Percentiles rank a stretch among this genome's conserved stretches.
Evolutionary conservation across 2,113 vertebrate genomes (phyloP).

Genomic region (Carollia perspicillata): DNA sequence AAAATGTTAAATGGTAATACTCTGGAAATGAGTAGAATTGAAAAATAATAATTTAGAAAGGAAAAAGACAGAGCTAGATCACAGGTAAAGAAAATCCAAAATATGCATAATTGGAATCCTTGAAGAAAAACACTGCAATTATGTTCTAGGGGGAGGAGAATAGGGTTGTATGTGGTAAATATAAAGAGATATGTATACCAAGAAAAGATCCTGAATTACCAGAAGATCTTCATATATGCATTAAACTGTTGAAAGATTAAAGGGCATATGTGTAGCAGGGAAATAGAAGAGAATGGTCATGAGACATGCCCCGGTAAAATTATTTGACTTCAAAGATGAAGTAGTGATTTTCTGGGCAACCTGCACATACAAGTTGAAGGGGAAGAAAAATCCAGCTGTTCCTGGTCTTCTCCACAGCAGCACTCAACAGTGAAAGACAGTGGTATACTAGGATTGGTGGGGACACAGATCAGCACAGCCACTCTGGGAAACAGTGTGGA

Average conservation of each 20-base stretch:
- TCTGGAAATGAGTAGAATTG: neutral
- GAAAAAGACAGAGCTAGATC: neutral
- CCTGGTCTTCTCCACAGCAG: neutral
- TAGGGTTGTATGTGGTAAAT: neutral
- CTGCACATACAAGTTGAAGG: neutral
- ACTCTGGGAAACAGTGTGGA: neutral
- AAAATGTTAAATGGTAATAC: neutral
- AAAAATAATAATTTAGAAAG: conserved; percentile 10
- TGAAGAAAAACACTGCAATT: neutral
- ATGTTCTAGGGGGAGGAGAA: neutral
- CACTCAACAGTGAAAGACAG: neutral
- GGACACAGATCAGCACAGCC: neutral
- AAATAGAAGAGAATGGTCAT: neutral
- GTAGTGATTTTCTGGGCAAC: neutral
- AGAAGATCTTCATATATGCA: neutral
- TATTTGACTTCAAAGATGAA: neutral
- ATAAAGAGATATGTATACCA: neutral
- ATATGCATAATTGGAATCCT: neutral
- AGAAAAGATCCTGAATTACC: neutral
- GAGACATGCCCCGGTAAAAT: neutral
- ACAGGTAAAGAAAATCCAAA: neutral
- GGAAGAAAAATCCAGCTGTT: neutral
- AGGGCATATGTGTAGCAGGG: neutral
- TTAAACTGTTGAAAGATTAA: neutral
- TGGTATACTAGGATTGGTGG: neutral